Evolutionary conservation across 1,140 invertebrate species (phyloP).

Genomic region (Eumaeus atala): DNA sequence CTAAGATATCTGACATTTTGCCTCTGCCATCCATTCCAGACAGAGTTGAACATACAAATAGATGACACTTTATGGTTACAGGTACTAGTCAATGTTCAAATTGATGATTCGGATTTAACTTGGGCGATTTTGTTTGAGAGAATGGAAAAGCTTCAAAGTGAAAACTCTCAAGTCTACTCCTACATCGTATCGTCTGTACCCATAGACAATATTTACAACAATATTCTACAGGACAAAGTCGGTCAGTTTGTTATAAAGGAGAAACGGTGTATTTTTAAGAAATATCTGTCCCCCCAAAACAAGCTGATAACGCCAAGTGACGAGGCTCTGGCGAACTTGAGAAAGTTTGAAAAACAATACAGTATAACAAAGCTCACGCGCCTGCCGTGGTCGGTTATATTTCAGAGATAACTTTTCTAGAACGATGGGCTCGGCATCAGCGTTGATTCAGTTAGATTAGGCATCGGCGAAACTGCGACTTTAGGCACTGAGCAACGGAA

Average conservation of each 20-base stretch:
- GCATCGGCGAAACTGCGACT: too few species aligned
- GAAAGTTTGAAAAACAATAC: slow-evolving; percentile 42
- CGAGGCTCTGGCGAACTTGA: slow-evolving; percentile 24
- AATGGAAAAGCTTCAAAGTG: slow-evolving; percentile 43
- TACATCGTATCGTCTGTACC: slow-evolving; percentile 49
- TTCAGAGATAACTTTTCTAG: slow-evolving; percentile 38
- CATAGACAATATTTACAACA: slow-evolving; percentile 57
- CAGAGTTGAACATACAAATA: too few species aligned
- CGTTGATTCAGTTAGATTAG: not conserved
- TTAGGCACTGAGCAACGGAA: too few species aligned
- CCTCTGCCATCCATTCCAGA: too few species aligned
- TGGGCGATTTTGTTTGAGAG: slow-evolving; percentile 44
- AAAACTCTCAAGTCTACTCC: slow-evolving; percentile 42
- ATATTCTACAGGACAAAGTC: slow-evolving; percentile 33
- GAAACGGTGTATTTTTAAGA: slow-evolving; percentile 26
- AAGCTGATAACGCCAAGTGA: slow-evolving; percentile 26
- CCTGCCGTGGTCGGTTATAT: slow-evolving; percentile 64
- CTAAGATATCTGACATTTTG: too few species aligned
- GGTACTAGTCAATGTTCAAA: slow-evolving; percentile 57
- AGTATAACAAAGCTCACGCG: slow-evolving; percentile 45
- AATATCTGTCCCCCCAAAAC: slow-evolving; percentile 24
- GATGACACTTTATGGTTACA: slow-evolving; percentile 20
- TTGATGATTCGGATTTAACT: slow-evolving; percentile 39
- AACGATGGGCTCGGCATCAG: too few species aligned
- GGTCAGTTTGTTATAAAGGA: slow-evolving; percentile 21